Percentiles rank a stretch among this genome's conserved stretches.
Conservation (phyloP, 2,113 vertebrate species). For the Amia ocellicauda region DNA sequence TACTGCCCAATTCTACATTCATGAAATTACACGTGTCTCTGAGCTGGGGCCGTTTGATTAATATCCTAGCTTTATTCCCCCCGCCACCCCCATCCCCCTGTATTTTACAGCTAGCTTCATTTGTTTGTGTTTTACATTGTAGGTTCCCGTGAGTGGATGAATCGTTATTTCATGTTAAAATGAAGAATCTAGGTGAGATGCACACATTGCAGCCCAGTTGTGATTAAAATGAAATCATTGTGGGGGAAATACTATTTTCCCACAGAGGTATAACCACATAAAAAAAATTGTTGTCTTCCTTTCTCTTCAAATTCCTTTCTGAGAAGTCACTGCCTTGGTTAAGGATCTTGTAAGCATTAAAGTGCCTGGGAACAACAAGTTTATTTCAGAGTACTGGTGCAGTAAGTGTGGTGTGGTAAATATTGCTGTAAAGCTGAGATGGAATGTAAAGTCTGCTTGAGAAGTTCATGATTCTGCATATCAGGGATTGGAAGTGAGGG, state of each 20-base stretch:
- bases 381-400: too few relatives aligned
- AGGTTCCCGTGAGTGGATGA: slow-evolving; percentile 3
- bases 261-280: too few relatives aligned
- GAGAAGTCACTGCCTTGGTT: too few relatives aligned
- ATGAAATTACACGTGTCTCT: slow-evolving; percentile 29
- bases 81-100: too few relatives aligned
- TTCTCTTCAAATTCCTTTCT: too few relatives aligned
- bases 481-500: neutral
- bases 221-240: too few relatives aligned
- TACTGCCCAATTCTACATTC: slow-evolving; percentile 37
- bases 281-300: too few relatives aligned
- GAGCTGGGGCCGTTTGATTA: slow-evolving; percentile 40
- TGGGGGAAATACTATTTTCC: too few relatives aligned
- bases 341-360: too few relatives aligned
- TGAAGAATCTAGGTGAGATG: neutral
- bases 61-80: slow-evolving; percentile 28
- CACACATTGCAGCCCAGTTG: too few relatives aligned
- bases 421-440: slow-evolving; percentile 27
- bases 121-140: slow-evolving; percentile 5
- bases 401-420: slow-evolving; percentile 16
- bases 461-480: slow-evolving; percentile 9
- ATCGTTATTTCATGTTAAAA: neutral
- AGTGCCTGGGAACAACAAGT: too few relatives aligned
- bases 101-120: slow-evolving; percentile 18
- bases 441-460: neutral